These are phyloP conservation scores for Drosophila ananassae DNA, from an alignment of 1,140 invertebrate genomes.

Conservation along the genomic window DNA sequence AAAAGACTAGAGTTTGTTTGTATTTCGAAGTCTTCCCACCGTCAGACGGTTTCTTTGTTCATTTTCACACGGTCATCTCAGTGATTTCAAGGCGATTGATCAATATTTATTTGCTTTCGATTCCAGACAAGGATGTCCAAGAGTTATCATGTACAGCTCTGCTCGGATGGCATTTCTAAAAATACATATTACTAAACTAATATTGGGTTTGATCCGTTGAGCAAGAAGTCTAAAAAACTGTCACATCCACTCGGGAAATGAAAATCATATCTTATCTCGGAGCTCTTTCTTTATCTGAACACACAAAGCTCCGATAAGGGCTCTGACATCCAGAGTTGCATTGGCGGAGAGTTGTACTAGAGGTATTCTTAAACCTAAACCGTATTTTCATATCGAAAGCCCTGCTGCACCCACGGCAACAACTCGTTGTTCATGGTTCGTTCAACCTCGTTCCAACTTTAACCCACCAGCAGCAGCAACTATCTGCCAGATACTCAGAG, in stretches of 20 bases:
- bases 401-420: constrained; percentile 41
- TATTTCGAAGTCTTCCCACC: constrained; percentile 28
- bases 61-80: constrained; percentile 20
- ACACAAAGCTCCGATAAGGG: constrained; percentile 34
- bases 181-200: constrained; percentile 34
- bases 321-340: constrained; percentile 15
- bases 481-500: constrained; percentile 14
- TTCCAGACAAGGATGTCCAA: constrained; percentile 9
- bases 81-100: constrained; percentile 13
- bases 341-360: not conserved
- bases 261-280: constrained; percentile 58
- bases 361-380: constrained; percentile 2
- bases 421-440: constrained; percentile 21
- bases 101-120: constrained; percentile 13
- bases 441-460: constrained; percentile 42
- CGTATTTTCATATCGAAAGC: constrained; percentile 12
- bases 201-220: constrained; percentile 10
- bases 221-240: not conserved
- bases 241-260: constrained; percentile 4
- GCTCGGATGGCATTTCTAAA: constrained; percentile 41
- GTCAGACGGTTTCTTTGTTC: constrained; percentile 21
- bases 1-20: constrained; percentile 3
- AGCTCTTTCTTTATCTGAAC: constrained; percentile 33
- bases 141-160: too few species aligned
- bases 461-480: constrained; percentile 1